Base-by-base conservation (phyloP, 2,797 vertebrate genomes). In the Coranthus polyacanthus region DNA sequence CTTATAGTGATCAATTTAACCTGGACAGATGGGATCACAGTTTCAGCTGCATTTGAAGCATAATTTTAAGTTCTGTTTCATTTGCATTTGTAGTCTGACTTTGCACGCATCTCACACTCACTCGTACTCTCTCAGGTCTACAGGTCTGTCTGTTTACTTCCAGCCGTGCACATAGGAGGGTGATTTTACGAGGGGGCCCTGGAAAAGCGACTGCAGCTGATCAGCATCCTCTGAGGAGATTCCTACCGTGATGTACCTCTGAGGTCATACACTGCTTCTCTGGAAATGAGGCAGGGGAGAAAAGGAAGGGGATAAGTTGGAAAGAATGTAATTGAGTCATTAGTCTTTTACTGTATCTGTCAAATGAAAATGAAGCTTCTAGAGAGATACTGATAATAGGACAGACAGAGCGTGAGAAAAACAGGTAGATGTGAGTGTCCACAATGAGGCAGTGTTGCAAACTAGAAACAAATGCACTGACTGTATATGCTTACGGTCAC, bases 401-500 rank as follows among this genome's bases (percentile, higher is more conserved):
- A 13, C 2, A 45, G 53, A 26, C 6, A 29, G 26, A 29, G 26
- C 5, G 18, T 2, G 44, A 24, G 13, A 46, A 0, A 36, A 34
- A 44, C 3, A 44, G 15, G 18, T 20, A 16, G 26, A 47, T 36
- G 21, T 29, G 15, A 34, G 13, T 26, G 38, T 47, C 64, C 77
- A 75, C 34, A 1, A 34, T 47, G 78, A 70, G 80, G 68, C 78
- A 50, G 45, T 60, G 69, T 36, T 73, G 54, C 3, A 0, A 58
- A 39, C 20, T 6, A 18, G 24, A 51, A 38, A 43, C 42, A 64
- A 34, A 55, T 36, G 18, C 29, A 55, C 39, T 17, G 39, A 39
- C 29, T 59, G 51, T 12, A 13, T 12, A 51, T 56, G 43, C 24
- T 2, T 51, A 50, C 21, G 18, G 73, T 81, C 50, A 38, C 81